phyloP scores from a whole-genome alignment of 2,888 invertebrate species.

The Drosophila suboccidentalis region DNA sequence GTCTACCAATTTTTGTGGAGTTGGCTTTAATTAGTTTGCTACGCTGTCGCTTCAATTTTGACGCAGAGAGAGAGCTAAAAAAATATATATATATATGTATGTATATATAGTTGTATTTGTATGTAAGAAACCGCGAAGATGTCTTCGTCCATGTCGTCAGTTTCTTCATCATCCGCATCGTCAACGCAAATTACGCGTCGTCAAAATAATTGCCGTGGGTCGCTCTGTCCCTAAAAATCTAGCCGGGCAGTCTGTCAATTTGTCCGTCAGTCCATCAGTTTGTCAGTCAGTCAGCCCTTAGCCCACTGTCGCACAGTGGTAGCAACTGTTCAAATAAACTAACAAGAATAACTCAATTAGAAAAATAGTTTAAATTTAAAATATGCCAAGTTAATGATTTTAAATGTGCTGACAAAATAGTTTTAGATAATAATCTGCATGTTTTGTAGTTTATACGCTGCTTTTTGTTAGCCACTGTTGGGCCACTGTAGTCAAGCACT shows the following conservation, averaged over 20 bases:
- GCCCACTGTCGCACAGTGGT: slow-evolving; percentile 42
- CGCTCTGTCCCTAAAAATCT: slow-evolving; percentile 44
- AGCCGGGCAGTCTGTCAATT: slow-evolving; percentile 9
- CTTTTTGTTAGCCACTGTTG: slow-evolving; percentile 1
- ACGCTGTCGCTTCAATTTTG: slow-evolving; percentile 73
- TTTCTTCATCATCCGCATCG: slow-evolving; percentile 68
- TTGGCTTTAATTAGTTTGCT: slow-evolving; percentile 78
- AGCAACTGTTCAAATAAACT: neutral
- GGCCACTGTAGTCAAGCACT: neutral
- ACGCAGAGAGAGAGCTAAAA: slow-evolving; percentile 32
- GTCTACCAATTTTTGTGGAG: slow-evolving; percentile 19
- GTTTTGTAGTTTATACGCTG: neutral
- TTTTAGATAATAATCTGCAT: neutral
- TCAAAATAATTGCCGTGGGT: slow-evolving; percentile 79
- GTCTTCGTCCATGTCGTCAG: slow-evolving; percentile 47
- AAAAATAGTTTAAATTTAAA: too few relatives aligned
- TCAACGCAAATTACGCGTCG: slow-evolving; percentile 80
- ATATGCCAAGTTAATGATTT: too few relatives aligned
- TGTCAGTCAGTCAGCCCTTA: slow-evolving; percentile 26
- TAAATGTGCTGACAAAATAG: too few relatives aligned
- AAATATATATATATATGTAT: slow-evolving; percentile 2
- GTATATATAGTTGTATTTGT: neutral
- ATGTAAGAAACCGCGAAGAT: slow-evolving; percentile 53
- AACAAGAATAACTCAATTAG: neutral
- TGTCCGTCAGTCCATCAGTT: slow-evolving; percentile 23